Base-by-base conservation (phyloP, 2,888 invertebrate genomes). In the Hyppa rectilinea region DNA sequence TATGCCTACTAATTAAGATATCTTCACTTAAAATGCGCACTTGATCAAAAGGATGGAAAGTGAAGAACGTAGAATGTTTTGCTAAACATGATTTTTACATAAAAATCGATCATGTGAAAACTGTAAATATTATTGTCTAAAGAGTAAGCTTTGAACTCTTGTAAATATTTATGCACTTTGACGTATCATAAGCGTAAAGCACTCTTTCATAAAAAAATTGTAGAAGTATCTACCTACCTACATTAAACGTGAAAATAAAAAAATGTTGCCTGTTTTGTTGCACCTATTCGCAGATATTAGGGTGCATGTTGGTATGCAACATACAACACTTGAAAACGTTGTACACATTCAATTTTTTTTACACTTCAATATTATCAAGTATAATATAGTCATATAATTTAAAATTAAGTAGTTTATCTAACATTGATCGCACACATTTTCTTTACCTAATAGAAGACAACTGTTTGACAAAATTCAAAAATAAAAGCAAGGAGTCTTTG, bases 71-170 rank as follows among this genome's bases (percentile, higher is more conserved):
- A 17, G 4, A 73, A 59, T 40, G 43, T 77, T n/a, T 74, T 62
- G 20, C 20, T 14, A 59, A 80, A 80, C 69, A 49, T n/a, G n/a
- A n/a, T 47, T 53, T 75, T 45, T 55, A 40, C 7, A 6, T 12
- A n/a, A 10, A 14, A 58, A 34, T 69, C 40, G 2, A 55, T 31
- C 36, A 29, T 17, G n/a, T 29, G 23, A 26, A 23, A 20, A 47
- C 9, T n/a, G 3, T 26, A 81, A 81, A 78, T 63, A 81, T 81
- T 81, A 61, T 50, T 71, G 53, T 59, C 23, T 49, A 43, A 56
- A 75, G 20, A 62, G 43, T n/a, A 66, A 63, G 56, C 80, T 81
- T 82, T 82, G 80, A 82, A 75, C 43, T 69, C 20, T 40, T 55
- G 40, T 59, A 82, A 82, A 81, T 81, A 71, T 81, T 75, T 80